These are phyloP conservation scores for Anguilla anguilla DNA, from an alignment of 2,797 vertebrate species.

Conservation along the genomic window DNA sequence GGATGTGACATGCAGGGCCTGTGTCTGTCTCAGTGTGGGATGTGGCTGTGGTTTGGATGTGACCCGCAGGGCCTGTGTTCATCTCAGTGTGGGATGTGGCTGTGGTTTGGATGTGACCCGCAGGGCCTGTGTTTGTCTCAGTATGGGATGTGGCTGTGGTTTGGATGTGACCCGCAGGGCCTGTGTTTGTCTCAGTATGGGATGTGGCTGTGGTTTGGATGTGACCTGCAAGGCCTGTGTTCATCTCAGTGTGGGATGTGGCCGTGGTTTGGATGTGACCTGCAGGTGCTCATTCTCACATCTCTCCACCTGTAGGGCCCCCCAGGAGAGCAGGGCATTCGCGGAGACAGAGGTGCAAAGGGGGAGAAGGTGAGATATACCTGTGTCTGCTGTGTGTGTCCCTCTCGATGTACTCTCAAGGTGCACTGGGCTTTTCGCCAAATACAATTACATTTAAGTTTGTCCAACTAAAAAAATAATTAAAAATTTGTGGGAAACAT, in stretches of 20 bases:
- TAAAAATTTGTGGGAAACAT: background rate
- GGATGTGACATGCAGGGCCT: too few species aligned
- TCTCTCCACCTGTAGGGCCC: conserved; percentile 77
- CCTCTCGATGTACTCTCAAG: background rate
- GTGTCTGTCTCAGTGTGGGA: too few species aligned
- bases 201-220: background rate
- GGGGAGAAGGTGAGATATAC: conserved; percentile 83
- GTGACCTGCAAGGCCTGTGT: background rate
- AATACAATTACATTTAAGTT: background rate
- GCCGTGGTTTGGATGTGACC: too few species aligned
- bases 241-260: too few species aligned
- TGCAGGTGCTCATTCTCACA: conserved; percentile 19
- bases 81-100: too few species aligned
- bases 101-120: conserved; percentile 64
- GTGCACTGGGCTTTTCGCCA: background rate
- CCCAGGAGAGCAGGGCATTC: conserved; percentile 86
- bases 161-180: conserved; percentile 77
- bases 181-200: conserved; percentile 63
- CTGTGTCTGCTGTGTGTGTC: background rate
- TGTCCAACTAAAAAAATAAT: background rate
- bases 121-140: conserved; percentile 76
- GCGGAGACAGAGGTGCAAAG: conserved; percentile 85
- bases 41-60: too few species aligned
- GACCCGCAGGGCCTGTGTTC: too few species aligned
- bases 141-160: background rate